These are phyloP conservation scores for Liodrosophila aerea DNA, from an alignment of 2,888 invertebrate species.

Conservation along the genomic window DNA sequence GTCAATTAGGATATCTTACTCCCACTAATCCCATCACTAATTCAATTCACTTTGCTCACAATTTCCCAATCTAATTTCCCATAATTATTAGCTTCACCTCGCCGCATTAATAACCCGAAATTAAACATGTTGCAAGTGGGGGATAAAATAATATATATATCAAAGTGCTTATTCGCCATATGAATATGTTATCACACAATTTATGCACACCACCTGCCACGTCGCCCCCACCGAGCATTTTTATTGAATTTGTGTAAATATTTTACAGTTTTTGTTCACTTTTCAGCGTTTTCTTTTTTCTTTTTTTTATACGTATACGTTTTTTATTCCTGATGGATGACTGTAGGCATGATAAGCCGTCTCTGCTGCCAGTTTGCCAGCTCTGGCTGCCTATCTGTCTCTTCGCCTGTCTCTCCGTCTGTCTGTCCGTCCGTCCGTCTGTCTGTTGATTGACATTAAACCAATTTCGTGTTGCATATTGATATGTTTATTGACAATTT, in stretches of 20 bases:
- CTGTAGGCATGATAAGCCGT: conserved; percentile 45
- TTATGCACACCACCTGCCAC: conserved; percentile 16
- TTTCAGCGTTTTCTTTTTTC: conserved; percentile 2
- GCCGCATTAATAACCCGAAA: too few relatives aligned
- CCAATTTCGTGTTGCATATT: conserved; percentile 67
- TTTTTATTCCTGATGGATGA: conserved; percentile 46
- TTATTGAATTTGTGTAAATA: conserved; percentile 51
- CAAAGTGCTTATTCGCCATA: conserved; percentile 21
- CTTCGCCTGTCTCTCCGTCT: not conserved
- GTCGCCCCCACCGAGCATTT: not conserved
- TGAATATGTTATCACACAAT: conserved; percentile 38
- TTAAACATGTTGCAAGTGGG: not conserved
- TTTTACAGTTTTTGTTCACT: conserved; percentile 31
- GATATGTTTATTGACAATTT: conserved; percentile 71
- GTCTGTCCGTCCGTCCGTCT: conserved; percentile 9
- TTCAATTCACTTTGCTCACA: not conserved
- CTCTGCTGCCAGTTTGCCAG: not conserved
- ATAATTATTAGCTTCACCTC: too few relatives aligned
- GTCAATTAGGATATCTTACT: too few relatives aligned
- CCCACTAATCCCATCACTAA: not conserved
- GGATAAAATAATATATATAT: conserved; percentile 18
- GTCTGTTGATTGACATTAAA: conserved; percentile 67
- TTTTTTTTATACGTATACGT: conserved; percentile 1
- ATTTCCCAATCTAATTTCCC: not conserved
- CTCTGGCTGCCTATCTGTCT: not conserved